A percentile compares a stretch with the other conserved stretches of the same genome.
Evolutionary conservation across 2,113 vertebrate species (phyloP).

Genomic region (Limanda limanda): DNA sequence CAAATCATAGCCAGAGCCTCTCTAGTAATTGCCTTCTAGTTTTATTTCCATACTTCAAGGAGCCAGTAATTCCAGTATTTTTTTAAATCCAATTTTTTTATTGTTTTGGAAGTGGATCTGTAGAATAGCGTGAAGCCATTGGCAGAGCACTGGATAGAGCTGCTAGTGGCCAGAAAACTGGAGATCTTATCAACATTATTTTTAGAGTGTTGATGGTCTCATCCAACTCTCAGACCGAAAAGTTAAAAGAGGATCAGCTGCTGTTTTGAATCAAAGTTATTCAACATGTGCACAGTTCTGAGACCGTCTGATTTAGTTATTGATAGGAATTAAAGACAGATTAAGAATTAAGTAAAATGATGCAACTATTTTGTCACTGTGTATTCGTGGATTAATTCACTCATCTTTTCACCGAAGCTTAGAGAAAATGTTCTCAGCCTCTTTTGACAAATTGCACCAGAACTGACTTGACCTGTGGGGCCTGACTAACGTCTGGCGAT

Average conservation of each 20-base stretch:
- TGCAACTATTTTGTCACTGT: background rate
- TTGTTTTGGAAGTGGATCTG: background rate
- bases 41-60: too few relatives aligned
- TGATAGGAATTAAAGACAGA: background rate
- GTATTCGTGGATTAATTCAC: background rate
- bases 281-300: background rate
- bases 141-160: background rate
- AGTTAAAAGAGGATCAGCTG: too few relatives aligned
- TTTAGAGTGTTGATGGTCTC: background rate
- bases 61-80: too few relatives aligned
- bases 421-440: background rate
- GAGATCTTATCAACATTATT: background rate
- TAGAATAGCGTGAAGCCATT: background rate
- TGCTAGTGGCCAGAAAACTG: background rate
- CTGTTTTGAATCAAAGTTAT: background rate
- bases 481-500: conserved; percentile 4
- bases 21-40: background rate
- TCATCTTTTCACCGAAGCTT: background rate
- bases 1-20: background rate
- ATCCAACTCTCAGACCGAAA: too few relatives aligned
- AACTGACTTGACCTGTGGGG: background rate
- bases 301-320: too few relatives aligned
- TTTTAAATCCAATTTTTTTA: too few relatives aligned
- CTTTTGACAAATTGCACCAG: background rate
- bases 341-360: background rate